phyloP scores from a whole-genome alignment of 2,888 invertebrate species.

The Pycnomerus fuliginosus region DNA sequence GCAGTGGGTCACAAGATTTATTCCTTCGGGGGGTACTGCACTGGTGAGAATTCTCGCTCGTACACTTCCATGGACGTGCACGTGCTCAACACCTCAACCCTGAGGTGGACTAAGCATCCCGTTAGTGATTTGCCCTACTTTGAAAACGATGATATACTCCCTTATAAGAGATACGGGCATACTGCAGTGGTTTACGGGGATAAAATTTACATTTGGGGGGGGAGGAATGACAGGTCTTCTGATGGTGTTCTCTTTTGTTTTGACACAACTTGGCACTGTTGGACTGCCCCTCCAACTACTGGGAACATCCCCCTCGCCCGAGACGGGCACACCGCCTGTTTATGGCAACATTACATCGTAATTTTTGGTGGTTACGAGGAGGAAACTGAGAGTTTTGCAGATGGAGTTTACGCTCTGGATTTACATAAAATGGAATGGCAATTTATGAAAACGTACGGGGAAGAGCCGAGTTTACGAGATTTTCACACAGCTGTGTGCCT shows the following conservation, averaged over 20 bases:
- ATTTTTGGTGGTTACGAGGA: constrained; percentile 93
- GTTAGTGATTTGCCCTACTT: constrained; percentile 55
- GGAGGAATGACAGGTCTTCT: constrained; percentile 80
- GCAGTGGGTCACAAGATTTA: constrained; percentile 76
- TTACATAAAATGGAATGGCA: constrained; percentile 73
- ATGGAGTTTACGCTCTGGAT: constrained; percentile 74
- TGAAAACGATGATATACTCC: constrained; percentile 57
- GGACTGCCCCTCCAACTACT: constrained; percentile 65
- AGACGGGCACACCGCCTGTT: constrained; percentile 89
- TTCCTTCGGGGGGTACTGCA: constrained; percentile 91
- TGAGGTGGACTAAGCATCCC: constrained; percentile 61
- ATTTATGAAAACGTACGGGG: constrained; percentile 56
- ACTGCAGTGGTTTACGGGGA: constrained; percentile 80
- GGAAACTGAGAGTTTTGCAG: constrained; percentile 74
- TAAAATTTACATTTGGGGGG: constrained; percentile 88
- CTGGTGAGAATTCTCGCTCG: constrained; percentile 75
- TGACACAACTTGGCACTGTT: constrained; percentile 68
- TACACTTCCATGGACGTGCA: constrained; percentile 84
- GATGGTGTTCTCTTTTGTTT: constrained; percentile 82
- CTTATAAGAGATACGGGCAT: constrained; percentile 89
- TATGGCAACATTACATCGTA: constrained; percentile 77
- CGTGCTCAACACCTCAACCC: constrained; percentile 73
- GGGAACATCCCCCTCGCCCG: constrained; percentile 78
- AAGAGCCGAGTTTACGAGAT: constrained; percentile 66
- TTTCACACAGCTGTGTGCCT: constrained; percentile 85